Percentiles rank a stretch among this genome's conserved stretches.
phyloP scores from a whole-genome alignment of 2,113 vertebrate species.

The Hirundichthys speculiger region DNA sequence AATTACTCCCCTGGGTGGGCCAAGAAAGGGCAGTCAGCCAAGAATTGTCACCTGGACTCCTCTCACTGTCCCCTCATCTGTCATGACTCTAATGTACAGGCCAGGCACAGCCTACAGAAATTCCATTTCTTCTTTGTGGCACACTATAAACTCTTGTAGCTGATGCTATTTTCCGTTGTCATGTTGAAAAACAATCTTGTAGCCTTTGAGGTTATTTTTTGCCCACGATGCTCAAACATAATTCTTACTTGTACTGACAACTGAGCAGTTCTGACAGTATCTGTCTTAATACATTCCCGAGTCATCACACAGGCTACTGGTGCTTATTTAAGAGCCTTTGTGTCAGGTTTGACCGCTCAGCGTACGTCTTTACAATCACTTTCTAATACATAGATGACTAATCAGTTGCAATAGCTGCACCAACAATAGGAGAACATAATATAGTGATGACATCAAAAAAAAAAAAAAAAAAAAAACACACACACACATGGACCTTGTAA shows the following conservation, averaged over 20 bases:
- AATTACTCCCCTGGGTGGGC: conserved; percentile 72
- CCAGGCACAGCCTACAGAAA: conserved; percentile 34
- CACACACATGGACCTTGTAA: no score
- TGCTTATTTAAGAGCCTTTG: no score
- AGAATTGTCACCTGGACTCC: conserved; percentile 70
- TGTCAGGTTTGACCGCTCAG: no score
- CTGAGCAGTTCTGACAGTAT: conserved; percentile 12
- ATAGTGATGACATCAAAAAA: no score
- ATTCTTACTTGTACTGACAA: conserved; percentile 7
- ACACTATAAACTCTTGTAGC: conserved; percentile 48
- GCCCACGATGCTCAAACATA: background rate
- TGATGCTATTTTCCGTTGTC: conserved; percentile 40
- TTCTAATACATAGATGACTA: no score
- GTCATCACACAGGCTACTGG: no score
- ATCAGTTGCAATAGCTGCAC: no score
- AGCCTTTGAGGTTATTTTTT: background rate
- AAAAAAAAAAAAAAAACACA: no score
- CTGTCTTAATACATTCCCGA: no score
- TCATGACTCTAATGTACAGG: conserved; percentile 49
- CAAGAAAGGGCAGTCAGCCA: conserved; percentile 68
- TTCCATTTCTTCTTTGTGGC: conserved; percentile 9
- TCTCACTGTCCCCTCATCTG: conserved; percentile 67
- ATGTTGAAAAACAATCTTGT: conserved; percentile 42
- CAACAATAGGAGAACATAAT: no score
- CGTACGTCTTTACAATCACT: no score